Percentiles rank a stretch among this genome's conserved stretches.
Evolutionary conservation across 2,797 vertebrate species (phyloP).

Genomic region (Hippopotamyrus pictus): DNA sequence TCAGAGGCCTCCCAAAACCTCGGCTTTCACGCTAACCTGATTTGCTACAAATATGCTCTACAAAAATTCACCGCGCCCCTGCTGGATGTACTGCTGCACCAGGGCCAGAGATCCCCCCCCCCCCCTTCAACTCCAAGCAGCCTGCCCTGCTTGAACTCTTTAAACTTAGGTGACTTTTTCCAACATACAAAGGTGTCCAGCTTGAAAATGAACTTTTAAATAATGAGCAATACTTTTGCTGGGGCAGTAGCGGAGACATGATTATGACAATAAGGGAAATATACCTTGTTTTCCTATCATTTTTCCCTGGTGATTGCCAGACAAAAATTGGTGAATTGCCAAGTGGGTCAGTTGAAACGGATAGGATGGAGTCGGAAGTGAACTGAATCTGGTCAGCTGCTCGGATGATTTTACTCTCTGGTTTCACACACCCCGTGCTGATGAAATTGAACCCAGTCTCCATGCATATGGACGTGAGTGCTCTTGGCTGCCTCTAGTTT

Average conservation of each 20-base stretch:
- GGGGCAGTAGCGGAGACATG: background rate
- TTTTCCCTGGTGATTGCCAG: background rate
- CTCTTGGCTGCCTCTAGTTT: background rate
- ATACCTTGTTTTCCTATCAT: background rate
- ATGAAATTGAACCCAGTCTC: background rate
- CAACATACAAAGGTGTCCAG: background rate
- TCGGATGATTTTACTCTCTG: background rate
- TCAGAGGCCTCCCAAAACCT: constrained; percentile 26
- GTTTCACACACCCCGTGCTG: background rate
- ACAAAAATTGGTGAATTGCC: background rate
- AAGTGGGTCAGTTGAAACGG: background rate
- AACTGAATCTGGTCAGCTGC: background rate
- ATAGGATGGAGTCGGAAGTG: background rate
- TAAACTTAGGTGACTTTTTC: background rate
- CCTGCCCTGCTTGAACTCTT: background rate
- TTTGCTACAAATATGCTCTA: background rate
- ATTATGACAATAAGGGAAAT: background rate
- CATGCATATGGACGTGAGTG: background rate
- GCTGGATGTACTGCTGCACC: background rate
- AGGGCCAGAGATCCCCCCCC: background rate
- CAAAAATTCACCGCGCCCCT: background rate
- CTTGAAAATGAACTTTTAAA: background rate
- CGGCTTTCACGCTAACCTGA: background rate
- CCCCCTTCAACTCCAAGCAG: background rate
- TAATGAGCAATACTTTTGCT: background rate